Evolutionary conservation across 1,140 invertebrate genomes (phyloP), one percentile per base, ranked within the genome.

Genomic region (Hylaeus anthracinus): DNA sequence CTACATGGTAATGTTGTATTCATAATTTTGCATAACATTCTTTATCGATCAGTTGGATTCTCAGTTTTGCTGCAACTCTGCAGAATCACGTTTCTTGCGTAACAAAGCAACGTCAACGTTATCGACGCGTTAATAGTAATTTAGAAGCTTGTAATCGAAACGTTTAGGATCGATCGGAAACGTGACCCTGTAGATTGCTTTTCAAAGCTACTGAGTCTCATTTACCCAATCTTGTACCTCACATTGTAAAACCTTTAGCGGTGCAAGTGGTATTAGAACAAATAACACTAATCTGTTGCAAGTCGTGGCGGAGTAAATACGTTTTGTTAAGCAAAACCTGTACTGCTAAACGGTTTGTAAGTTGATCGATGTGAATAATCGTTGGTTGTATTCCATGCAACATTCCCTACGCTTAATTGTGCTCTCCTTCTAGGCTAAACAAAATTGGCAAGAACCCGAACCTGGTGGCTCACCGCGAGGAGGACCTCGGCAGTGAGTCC

Each of bases 401-500:
- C 93, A 92, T 93, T 93, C 93, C 93, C 92, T 93, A 93, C 92
- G 92, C 92, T 94, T 94, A 93, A 93, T 92, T 88, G 82, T 91
- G 84, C 90, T 93, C 88, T 90, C 90, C 72, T 90, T 92, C 61
- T 92, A 96, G 97, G 94, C 95, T 99, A 85, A 99, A 99, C 94
- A 99, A 99, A 95, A 99, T 99, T 91, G 98, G 98, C 70, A 99
- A 99, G 94, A 99, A 99, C 95, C 98, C 98, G 65, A 99, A 98
- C 91, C 96, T 99, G 87, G 97, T 99, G 82, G 97, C 97, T 81
- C 97, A 98, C 90, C 95, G 97, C 72, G 97, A 98, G 91, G 97
- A 98, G 92, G 96, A 97, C 92, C 95, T 97, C 88, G 97, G 96
- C 88, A 96, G 96, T 94, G 97, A 98, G 93, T 97, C 97, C 90